Base-by-base conservation (phyloP, 2,113 vertebrate species). In the Ivindomyrus marchei region DNA sequence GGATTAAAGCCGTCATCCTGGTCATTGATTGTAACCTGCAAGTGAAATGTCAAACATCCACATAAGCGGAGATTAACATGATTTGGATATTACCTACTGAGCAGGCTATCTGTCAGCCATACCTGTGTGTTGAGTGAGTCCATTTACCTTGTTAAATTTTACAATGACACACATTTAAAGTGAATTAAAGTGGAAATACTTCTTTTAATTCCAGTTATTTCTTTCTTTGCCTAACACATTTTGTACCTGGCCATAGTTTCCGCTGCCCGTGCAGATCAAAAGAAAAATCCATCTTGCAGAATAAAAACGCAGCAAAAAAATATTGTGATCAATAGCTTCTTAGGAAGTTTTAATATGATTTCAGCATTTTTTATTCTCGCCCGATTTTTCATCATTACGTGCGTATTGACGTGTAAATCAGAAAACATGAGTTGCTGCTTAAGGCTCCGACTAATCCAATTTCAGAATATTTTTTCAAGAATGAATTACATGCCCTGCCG, bases 281-380 rank as follows among this genome's bases (percentile, higher is more conserved):
- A n/a, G 77, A 8, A 83, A 83, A 42, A 39, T 83, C 36, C 15
- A 45, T 42, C 42, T 83, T 8, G 42, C 42, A 7, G 42, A 83
- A 45, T 83, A 83, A 47, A 85, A n/a, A 45, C 19, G 83, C 83
- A 85, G 83, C 45, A 70, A 47, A 47, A 56, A 21, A 13, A 46
- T n/a, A 85, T n/a, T 46, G 45, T 24, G 83, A 85, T 85, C 83
- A 85, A 85, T 85, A n/a, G 83, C 83, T 24, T 85, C 21, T 46
- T 85, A 47, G 83, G 36, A 85, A 85, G 83, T 85, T 85, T n/a
- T 85, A 85, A 85, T 85, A 85, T 85, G 83, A 85, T 85, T 85
- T 85, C 83, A 47, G 83, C 83, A 42, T 80, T 85, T 85, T 85
- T 85, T 85, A 46, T 24, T 46, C 42, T 85, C 21, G 2, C 83